Evolutionary conservation across 1,140 invertebrate species (phyloP).

Genomic region (Drosophila pectinifera): DNA sequence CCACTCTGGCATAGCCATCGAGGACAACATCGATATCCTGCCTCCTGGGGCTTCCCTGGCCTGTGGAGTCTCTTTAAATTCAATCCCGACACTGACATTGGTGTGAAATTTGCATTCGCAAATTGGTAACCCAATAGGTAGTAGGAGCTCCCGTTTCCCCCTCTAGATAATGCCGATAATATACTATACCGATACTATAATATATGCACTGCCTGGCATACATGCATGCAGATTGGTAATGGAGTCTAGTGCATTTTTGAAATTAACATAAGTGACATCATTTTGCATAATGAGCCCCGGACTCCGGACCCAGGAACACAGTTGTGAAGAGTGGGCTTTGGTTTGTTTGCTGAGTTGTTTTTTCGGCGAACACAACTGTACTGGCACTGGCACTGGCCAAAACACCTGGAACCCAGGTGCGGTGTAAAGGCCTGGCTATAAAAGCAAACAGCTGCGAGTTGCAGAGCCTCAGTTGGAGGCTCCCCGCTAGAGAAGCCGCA

Average conservation of each 20-base stretch:
- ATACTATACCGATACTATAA: conserved; percentile 14
- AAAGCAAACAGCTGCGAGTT: conserved; percentile 14
- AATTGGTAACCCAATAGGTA: conserved; percentile 68
- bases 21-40: conserved; percentile 58
- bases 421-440: conserved; percentile 13
- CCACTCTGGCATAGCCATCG: conserved; percentile 32
- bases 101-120: conserved; percentile 56
- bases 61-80: conserved; percentile 21
- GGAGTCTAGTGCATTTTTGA: conserved; percentile 23
- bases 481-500: background rate
- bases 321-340: conserved; percentile 18
- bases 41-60: background rate
- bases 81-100: background rate
- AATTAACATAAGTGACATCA: conserved; percentile 49
- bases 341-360: background rate
- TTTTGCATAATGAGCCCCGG: conserved; percentile 40
- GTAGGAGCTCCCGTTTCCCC: background rate
- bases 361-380: conserved; percentile 28
- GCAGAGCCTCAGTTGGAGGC: conserved; percentile 10
- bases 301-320: conserved; percentile 3
- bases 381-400: background rate
- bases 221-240: background rate
- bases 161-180: conserved; percentile 1
- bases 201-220: conserved; percentile 4
- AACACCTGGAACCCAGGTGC: background rate